Evolutionary conservation across 2,797 vertebrate genomes (phyloP).

Genomic region (Tinamus major): DNA sequence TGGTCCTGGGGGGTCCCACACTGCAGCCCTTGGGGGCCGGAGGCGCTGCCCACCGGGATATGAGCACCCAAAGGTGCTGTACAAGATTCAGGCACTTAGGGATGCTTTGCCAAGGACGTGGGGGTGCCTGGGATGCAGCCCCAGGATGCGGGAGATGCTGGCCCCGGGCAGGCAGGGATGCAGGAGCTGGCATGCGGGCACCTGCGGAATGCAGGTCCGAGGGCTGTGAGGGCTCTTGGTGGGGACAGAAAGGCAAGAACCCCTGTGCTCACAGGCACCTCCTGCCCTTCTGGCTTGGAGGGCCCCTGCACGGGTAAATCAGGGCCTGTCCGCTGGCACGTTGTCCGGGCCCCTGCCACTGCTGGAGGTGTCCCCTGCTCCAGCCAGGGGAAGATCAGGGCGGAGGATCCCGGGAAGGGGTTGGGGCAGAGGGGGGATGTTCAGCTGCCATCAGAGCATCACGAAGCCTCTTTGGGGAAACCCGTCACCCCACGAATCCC

Average conservation of each 20-base stretch:
- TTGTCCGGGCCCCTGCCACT: fast-evolving
- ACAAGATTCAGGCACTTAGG: no score
- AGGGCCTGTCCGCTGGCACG: background rate
- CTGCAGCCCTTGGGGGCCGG: no score
- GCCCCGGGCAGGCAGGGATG: background rate
- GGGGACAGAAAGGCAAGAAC: background rate
- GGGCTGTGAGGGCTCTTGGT: no score
- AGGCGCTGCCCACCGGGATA: no score
- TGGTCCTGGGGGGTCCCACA: no score
- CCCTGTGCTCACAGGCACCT: fast-evolving
- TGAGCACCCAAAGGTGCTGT: no score
- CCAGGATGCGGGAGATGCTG: background rate
- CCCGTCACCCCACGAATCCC: no score
- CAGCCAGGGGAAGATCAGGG: fast-evolving
- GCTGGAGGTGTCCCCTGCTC: fast-evolving
- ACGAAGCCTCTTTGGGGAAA: no score
- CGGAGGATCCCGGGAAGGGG: background rate
- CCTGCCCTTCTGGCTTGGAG: background rate
- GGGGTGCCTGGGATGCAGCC: background rate
- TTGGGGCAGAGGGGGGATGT: no score
- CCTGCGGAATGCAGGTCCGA: background rate
- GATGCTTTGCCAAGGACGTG: no score
- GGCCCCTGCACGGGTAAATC: background rate
- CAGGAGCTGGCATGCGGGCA: background rate
- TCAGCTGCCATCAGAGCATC: no score